These are phyloP conservation scores for Lordiphosa clarofinis DNA, from an alignment of 1,140 invertebrate genomes.

Conservation along the genomic window DNA sequence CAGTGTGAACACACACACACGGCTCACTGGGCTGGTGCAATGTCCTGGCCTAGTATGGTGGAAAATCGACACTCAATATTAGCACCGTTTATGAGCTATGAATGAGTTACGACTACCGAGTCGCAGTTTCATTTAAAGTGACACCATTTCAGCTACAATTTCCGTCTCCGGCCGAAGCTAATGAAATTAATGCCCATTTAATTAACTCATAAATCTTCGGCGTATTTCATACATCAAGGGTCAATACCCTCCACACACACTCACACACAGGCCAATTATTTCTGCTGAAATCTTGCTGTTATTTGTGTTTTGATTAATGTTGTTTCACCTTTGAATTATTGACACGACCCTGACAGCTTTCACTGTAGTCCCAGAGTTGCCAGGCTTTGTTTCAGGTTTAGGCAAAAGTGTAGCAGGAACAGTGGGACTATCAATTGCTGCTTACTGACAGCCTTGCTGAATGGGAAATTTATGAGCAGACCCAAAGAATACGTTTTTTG, in stretches of 20 bases:
- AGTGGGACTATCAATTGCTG: slow-evolving; percentile 59
- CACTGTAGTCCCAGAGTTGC: slow-evolving; percentile 21
- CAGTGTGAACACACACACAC: background rate
- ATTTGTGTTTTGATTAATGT: slow-evolving; percentile 60
- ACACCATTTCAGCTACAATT: background rate
- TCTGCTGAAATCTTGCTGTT: slow-evolving; percentile 41
- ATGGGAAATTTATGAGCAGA: too few species aligned
- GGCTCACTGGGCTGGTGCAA: slow-evolving; percentile 36
- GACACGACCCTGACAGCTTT: slow-evolving; percentile 45
- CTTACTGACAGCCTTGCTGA: slow-evolving; percentile 28
- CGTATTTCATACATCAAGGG: slow-evolving; percentile 57
- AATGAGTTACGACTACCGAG: slow-evolving; percentile 44
- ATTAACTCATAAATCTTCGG: slow-evolving; percentile 73
- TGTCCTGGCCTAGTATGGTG: slow-evolving; percentile 48
- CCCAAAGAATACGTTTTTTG: too few species aligned
- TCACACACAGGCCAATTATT: slow-evolving; percentile 56
- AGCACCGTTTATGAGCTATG: slow-evolving; percentile 71
- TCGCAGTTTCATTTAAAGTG: slow-evolving; percentile 16
- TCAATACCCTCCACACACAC: slow-evolving; percentile 1
- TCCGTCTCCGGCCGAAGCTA: slow-evolving; percentile 17
- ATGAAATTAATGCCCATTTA: slow-evolving; percentile 38
- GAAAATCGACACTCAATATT: slow-evolving; percentile 75
- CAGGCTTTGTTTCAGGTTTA: background rate
- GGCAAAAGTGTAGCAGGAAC: slow-evolving; percentile 7
- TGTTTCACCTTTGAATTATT: slow-evolving; percentile 55